Evolutionary conservation across 2,888 invertebrate genomes (phyloP), one percentile per base, ranked within the genome.

Genomic region (Melieria omissa): DNA sequence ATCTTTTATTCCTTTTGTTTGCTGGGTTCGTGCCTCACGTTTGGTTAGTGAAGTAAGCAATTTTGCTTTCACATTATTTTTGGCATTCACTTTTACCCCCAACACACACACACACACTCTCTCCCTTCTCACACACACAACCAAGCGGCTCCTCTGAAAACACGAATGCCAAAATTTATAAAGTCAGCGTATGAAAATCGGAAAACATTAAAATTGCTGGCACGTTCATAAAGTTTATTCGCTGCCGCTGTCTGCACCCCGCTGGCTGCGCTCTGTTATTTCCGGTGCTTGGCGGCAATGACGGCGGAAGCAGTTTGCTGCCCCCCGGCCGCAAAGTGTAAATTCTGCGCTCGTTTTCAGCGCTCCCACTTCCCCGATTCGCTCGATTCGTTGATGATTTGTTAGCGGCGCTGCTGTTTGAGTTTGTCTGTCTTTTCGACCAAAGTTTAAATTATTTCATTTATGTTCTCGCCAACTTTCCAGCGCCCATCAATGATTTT

Each of bases 171-270:
- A 65, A 63, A 75, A 68, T 77, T 77, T 74, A 75, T 75, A 71
- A 58, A 76, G 75, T 73, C 69, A 68, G 54, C 55, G 73, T 67
- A 74, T 69, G 60, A 74, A 75, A 75, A 75, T 73, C 73, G 74
- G 70, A 76, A 67, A 69, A 73, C 71, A 77, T 78, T 76, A 74
- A 75, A 73, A 78, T 77, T 78, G 67, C 67, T 71, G 67, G 72
- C 78, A 78, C 78, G 76, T 77, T 73, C 73, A 58, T 70, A 71
- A 70, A 76, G 76, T 76, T 77, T 74, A 74, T 77, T 63, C 72
- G 68, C 70, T 72, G 62, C 60, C 65, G 55, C 66, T 62, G 12
- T 54, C 10, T 14, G 7, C 65, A 16, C 47, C 10, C 29, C 47
- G 8, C 16, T 63, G 45, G 46, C 46, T 66, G 64, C 67, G 42